Evolutionary conservation across 2,888 invertebrate genomes (phyloP).

Genomic region (Mesorhabditis spiculigera): DNA sequence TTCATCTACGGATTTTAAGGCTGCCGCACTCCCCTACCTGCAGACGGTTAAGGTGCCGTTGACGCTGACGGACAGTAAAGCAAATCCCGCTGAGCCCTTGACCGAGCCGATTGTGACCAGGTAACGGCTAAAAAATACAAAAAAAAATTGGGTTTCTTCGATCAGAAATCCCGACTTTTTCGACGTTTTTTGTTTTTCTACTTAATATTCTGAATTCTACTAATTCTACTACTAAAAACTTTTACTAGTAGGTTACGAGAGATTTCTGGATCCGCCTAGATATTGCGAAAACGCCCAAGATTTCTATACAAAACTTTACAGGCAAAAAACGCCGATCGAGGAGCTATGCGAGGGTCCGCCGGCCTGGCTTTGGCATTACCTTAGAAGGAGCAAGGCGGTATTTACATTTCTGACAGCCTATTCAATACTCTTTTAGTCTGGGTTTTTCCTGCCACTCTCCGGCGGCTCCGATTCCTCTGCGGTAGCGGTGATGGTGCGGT

Average conservation of each 20-base stretch:
- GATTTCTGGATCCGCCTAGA: no score
- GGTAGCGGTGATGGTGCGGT: slow-evolving; percentile 84
- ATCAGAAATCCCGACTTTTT: no score
- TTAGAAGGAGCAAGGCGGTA: slow-evolving; percentile 49
- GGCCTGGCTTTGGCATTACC: slow-evolving; percentile 97
- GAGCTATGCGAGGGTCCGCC: slow-evolving; percentile 77
- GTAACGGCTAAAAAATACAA: background rate
- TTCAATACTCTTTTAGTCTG: slow-evolving; percentile 68
- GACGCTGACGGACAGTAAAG: background rate
- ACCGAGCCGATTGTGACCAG: slow-evolving; percentile 1
- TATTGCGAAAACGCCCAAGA: no score
- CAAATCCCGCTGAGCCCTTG: background rate
- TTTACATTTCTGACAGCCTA: background rate
- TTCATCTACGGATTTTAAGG: background rate
- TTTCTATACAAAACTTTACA: background rate
- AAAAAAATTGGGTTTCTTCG: no score
- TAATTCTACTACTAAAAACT: no score
- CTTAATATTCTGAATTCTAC: no score
- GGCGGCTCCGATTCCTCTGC: slow-evolving; percentile 95
- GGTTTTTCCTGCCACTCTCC: slow-evolving; percentile 91
- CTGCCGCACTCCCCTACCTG: background rate
- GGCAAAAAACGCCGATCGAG: slow-evolving; percentile 60
- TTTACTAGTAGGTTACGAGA: no score
- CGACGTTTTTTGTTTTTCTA: no score
- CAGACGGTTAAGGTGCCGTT: background rate